Evolutionary conservation across 1,140 invertebrate genomes (phyloP).

Genomic region (Drosophila pachea): DNA sequence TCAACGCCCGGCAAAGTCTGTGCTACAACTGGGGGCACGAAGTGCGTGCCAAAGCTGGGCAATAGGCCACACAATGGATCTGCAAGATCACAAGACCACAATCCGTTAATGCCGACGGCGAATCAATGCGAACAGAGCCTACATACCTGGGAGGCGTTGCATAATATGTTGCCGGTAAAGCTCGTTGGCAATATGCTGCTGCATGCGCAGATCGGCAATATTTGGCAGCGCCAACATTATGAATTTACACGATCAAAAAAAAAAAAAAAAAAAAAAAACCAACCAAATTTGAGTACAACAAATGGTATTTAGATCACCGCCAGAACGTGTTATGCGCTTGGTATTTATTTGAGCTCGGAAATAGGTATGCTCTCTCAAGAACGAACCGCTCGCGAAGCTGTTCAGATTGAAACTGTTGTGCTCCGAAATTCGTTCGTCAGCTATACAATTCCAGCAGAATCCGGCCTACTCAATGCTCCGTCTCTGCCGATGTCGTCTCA

Average conservation of each 20-base stretch:
- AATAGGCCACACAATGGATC: constrained; percentile 75
- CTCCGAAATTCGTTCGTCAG: constrained; percentile 18
- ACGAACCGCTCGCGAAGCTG: constrained; percentile 58
- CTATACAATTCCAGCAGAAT: constrained; percentile 61
- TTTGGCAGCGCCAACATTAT: constrained; percentile 71
- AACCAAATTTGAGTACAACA: neutral
- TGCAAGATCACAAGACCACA: constrained; percentile 17
- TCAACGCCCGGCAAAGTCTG: constrained; percentile 78
- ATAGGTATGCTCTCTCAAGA: constrained; percentile 4
- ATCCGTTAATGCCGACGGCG: constrained; percentile 52
- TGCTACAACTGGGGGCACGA: constrained; percentile 40
- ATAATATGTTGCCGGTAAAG: constrained; percentile 78
- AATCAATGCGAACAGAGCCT: constrained; percentile 7
- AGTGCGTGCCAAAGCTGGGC: constrained; percentile 57
- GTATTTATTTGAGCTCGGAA: constrained; percentile 7
- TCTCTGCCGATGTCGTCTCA: constrained; percentile 36
- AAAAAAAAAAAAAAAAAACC: neutral
- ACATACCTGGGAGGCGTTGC: constrained; percentile 77
- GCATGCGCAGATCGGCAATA: constrained; percentile 73
- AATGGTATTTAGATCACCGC: constrained; percentile 3
- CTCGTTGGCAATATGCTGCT: constrained; percentile 78
- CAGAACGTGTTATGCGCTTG: neutral
- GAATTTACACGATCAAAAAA: neutral
- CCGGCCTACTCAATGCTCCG: constrained; percentile 51
- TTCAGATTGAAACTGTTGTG: constrained; percentile 63